A percentile compares a stretch with the other conserved stretches of the same genome.
Evolutionary conservation across 2,113 vertebrate genomes (phyloP).

Genomic region (Saccopteryx bilineata): DNA sequence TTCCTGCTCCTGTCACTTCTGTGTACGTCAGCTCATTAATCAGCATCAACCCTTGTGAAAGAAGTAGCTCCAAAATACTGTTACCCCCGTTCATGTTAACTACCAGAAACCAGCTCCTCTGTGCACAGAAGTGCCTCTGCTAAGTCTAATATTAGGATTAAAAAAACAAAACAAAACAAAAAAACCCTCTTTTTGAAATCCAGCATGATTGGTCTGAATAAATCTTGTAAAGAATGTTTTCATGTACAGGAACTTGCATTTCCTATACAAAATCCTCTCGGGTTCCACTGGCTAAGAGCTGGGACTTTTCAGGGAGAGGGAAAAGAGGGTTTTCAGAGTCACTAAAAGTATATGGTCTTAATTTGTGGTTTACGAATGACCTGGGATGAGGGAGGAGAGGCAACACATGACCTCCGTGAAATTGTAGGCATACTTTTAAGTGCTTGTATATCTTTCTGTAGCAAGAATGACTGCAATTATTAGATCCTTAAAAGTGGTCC

Average conservation of each 20-base stretch:
- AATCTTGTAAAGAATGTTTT: constrained; percentile 34
- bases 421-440: neutral
- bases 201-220: neutral
- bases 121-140: neutral
- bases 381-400: neutral
- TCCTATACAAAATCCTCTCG: constrained; percentile 1
- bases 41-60: neutral
- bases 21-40: neutral
- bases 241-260: neutral
- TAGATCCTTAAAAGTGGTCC: neutral
- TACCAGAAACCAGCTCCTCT: neutral
- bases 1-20: neutral
- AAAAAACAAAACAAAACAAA: neutral
- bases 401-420: neutral
- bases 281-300: neutral
- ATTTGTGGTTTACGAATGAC: constrained; percentile 4
- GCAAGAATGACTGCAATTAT: neutral
- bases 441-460: neutral
- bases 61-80: neutral
- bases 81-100: neutral
- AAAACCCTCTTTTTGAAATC: neutral
- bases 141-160: neutral
- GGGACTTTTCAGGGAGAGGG: neutral
- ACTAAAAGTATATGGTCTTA: neutral
- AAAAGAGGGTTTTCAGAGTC: neutral